Percentiles rank a stretch among this genome's conserved stretches.
Evolutionary conservation across 2,797 vertebrate species (phyloP).

Genomic region (Xenops minutus): DNA sequence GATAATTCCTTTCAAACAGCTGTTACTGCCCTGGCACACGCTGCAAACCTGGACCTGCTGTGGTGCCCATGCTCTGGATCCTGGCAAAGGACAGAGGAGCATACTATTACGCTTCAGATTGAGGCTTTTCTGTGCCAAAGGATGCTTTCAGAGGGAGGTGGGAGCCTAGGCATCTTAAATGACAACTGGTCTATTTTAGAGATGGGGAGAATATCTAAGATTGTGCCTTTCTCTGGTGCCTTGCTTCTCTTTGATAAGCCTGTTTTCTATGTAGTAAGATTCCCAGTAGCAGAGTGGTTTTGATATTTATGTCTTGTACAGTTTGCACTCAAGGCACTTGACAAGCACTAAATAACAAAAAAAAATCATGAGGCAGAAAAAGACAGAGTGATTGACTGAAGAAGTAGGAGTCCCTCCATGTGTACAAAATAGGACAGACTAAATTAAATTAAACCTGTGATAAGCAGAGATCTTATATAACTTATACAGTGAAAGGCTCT

Average conservation of each 20-base stretch:
- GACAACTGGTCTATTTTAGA: background rate
- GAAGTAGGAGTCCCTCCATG: slow-evolving; percentile 29
- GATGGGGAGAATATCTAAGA: background rate
- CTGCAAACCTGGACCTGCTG: background rate
- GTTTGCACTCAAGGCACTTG: slow-evolving; percentile 11
- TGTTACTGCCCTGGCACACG: rapidly evolving
- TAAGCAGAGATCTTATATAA: slow-evolving; percentile 45
- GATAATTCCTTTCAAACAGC: background rate
- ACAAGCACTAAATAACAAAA: slow-evolving; percentile 35
- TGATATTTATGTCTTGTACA: slow-evolving; percentile 47
- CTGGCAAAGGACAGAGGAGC: background rate
- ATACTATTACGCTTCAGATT: background rate
- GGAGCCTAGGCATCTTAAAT: background rate
- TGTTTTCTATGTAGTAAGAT: slow-evolving; percentile 7
- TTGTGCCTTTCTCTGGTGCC: background rate
- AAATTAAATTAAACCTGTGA: slow-evolving; percentile 50
- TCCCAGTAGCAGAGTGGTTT: background rate
- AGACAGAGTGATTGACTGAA: slow-evolving; percentile 55
- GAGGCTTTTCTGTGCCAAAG: background rate
- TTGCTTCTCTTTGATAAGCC: slow-evolving; percentile 12
- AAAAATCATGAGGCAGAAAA: background rate
- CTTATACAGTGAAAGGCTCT: background rate
- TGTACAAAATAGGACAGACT: slow-evolving; percentile 39
- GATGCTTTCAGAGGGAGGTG: background rate
- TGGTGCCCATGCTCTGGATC: background rate